A percentile compares a stretch with the other conserved stretches of the same genome.
These are phyloP conservation scores for Eidolon helvum DNA, from an alignment of 2,113 vertebrate genomes.

Conservation along the genomic window DNA sequence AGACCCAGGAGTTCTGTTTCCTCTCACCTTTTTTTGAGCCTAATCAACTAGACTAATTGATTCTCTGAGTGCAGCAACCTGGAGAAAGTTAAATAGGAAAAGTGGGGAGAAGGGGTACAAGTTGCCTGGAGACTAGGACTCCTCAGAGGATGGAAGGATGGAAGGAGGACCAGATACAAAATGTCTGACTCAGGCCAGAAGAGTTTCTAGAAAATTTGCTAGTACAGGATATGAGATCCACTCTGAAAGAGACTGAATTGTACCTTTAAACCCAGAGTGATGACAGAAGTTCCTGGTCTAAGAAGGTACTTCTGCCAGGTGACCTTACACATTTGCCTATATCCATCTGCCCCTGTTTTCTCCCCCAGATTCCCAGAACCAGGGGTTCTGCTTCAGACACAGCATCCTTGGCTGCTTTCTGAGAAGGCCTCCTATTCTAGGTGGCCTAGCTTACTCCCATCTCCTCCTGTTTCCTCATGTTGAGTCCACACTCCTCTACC, in stretches of 20 bases:
- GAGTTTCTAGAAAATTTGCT: not conserved
- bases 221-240: not conserved
- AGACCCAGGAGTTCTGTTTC: not conserved
- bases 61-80: not conserved
- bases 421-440: not conserved
- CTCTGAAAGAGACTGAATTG: not conserved
- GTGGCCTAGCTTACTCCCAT: not conserved
- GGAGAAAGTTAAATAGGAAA: not conserved
- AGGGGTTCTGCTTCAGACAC: not conserved
- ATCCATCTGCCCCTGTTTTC: not conserved
- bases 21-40: not conserved
- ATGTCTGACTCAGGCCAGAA: not conserved
- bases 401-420: not conserved
- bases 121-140: rapidly evolving
- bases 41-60: not conserved
- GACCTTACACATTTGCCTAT: not conserved
- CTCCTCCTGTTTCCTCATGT: not conserved
- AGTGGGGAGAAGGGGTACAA: rapidly evolving
- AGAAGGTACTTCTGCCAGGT: not conserved
- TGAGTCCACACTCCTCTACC: not conserved
- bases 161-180: not conserved
- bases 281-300: not conserved
- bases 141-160: not conserved
- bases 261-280: not conserved
- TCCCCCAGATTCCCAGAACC: not conserved